These are phyloP conservation scores for Clavelina lepadiformis DNA, from an alignment of 23 tunicate genomes.

Conservation along the genomic window DNA sequence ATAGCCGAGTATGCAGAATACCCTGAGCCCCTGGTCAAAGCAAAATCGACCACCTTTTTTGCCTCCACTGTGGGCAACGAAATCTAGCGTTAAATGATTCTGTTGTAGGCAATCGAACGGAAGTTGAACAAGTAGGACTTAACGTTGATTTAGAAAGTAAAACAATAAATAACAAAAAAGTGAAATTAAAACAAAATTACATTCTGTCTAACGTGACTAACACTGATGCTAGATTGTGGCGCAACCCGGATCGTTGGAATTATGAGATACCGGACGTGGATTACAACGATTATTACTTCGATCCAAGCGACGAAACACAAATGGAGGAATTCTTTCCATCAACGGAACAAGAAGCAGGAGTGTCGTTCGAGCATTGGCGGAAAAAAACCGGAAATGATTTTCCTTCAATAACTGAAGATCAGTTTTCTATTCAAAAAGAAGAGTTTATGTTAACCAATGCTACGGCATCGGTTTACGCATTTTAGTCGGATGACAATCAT, in stretches of 20 bases:
- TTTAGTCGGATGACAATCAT: no score
- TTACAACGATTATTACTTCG: constrained; percentile 20
- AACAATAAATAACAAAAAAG: no score
- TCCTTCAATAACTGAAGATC: constrained; percentile 7
- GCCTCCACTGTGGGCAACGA: constrained; percentile 62
- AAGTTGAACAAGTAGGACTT: no score
- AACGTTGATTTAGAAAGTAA: no score
- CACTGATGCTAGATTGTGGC: background rate
- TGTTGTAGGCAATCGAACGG: no score
- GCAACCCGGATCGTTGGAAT: constrained; percentile 11
- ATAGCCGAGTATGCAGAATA: no score
- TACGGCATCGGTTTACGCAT: no score
- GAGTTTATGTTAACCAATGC: constrained; percentile 13
- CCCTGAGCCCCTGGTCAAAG: no score
- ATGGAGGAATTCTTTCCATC: constrained; percentile 9
- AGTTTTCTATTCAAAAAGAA: background rate
- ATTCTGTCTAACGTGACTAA: constrained; percentile 16
- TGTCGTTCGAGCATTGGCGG: constrained; percentile 14
- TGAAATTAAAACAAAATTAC: no score
- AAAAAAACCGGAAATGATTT: constrained; percentile 6
- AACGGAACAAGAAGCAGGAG: no score
- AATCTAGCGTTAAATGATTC: constrained; percentile 38
- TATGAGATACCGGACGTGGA: constrained; percentile 14
- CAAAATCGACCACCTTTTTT: no score
- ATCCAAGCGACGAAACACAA: background rate